Percentiles rank a stretch among this genome's conserved stretches.
Conservation (phyloP, 37 sponge, comb jelly and placozoan genomes). For the Axinella damicornis region DNA sequence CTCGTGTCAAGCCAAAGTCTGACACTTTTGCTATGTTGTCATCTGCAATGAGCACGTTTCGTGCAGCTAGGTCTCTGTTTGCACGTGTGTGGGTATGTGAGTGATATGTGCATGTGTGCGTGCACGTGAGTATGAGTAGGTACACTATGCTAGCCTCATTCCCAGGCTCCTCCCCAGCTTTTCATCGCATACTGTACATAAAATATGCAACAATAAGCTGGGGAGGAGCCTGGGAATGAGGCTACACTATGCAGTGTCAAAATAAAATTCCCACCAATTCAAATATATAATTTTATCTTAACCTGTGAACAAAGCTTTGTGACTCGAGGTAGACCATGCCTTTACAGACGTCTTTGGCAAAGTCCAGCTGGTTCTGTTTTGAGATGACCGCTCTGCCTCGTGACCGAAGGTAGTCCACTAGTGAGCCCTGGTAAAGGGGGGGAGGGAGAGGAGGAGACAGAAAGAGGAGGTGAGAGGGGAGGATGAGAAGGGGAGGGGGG, state of each 20-base stretch:
- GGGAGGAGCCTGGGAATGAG: no score
- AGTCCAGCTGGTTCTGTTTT: constrained; percentile 65
- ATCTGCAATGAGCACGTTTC: constrained; percentile 84
- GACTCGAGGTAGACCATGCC: constrained; percentile 89
- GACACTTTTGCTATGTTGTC: constrained; percentile 81
- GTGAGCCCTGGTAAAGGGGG: constrained; percentile 63
- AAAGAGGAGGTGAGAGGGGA: no score
- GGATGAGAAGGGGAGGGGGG: neutral
- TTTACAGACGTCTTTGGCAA: constrained; percentile 76
- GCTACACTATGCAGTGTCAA: no score
- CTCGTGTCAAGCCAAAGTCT: constrained; percentile 79
- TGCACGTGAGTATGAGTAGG: no score
- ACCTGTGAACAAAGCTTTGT: constrained; percentile 83
- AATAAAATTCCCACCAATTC: no score
- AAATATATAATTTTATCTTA: neutral
- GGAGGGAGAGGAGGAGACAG: no score
- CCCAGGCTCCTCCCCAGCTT: no score
- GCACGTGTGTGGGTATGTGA: neutral
- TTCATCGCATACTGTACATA: no score
- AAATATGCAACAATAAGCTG: no score
- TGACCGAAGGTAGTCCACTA: constrained; percentile 86
- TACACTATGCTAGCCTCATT: no score
- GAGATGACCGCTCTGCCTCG: constrained; percentile 90
- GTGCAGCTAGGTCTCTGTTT: constrained; percentile 83
- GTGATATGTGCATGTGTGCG: no score